A percentile compares a stretch with the other conserved stretches of the same genome.
These are phyloP conservation scores for Montipora cactus DNA, from an alignment of 64 coral and sea anemone genomes.

Conservation along the genomic window DNA sequence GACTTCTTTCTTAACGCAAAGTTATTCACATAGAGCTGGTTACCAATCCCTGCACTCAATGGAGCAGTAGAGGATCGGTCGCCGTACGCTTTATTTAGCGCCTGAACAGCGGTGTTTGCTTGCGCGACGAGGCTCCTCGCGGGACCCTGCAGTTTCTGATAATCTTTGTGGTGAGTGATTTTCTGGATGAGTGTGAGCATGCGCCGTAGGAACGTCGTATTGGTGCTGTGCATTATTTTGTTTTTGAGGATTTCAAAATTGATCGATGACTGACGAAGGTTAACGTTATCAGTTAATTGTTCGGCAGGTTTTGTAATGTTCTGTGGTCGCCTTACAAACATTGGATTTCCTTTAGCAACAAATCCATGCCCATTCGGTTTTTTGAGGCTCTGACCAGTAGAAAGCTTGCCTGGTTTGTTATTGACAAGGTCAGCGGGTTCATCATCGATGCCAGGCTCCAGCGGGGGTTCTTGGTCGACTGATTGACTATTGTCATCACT, in stretches of 20 bases:
- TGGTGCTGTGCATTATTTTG: constrained; percentile 84
- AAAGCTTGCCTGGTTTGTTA: not conserved
- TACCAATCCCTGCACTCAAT: not conserved
- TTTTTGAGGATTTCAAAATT: constrained; percentile 87
- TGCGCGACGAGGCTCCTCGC: constrained; percentile 71
- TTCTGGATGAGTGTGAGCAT: constrained; percentile 90
- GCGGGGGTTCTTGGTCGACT: constrained; percentile 3
- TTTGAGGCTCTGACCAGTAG: not conserved
- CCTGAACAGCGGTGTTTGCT: constrained; percentile 69
- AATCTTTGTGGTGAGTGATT: constrained; percentile 95
- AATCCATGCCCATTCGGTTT: not conserved
- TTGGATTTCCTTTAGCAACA: constrained; percentile 19
- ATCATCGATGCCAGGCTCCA: constrained; percentile 28
- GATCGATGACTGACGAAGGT: constrained; percentile 34
- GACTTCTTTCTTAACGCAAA: constrained; percentile 11
- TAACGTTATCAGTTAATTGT: not conserved
- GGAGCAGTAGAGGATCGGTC: constrained; percentile 4
- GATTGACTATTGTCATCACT: not conserved
- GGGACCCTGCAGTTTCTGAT: constrained; percentile 67
- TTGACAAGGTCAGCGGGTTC: not conserved
- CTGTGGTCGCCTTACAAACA: constrained; percentile 1
- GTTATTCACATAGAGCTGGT: constrained; percentile 1
- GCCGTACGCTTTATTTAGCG: constrained; percentile 63
- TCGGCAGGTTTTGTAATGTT: not conserved
- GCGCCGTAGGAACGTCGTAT: constrained; percentile 81